Percentiles rank a stretch among this genome's conserved stretches.
phyloP scores from a whole-genome alignment of 2,797 vertebrate species.

The Tympanoctomys barrerae region DNA sequence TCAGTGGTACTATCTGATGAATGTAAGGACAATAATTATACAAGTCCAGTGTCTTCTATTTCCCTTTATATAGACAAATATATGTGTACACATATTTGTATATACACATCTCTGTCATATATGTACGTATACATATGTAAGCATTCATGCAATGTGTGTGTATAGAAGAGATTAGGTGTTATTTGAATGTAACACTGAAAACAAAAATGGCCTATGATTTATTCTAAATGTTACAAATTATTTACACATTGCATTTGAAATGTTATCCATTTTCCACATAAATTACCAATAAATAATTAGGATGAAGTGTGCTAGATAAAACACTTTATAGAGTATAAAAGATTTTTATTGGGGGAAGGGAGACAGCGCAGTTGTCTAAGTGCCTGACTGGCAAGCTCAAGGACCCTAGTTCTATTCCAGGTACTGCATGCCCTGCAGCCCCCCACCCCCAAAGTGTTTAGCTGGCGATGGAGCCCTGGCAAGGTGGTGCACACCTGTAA shows the following conservation, averaged over 20 bases:
- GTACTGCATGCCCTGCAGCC: too few species aligned
- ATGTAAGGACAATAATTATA: not conserved
- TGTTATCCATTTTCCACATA: not conserved
- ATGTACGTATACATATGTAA: not conserved
- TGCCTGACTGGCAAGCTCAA: too few species aligned
- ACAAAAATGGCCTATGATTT: conserved; percentile 15
- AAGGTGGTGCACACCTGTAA: too few species aligned
- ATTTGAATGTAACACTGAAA: not conserved
- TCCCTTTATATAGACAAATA: not conserved
- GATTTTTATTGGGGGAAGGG: not conserved
- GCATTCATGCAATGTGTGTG: not conserved
- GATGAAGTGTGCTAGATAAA: not conserved
- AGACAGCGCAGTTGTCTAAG: too few species aligned
- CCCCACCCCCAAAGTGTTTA: rapidly evolving
- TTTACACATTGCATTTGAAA: not conserved
- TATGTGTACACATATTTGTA: not conserved
- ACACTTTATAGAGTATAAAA: conserved; percentile 30
- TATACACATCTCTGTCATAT: not conserved
- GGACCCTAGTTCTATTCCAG: too few species aligned
- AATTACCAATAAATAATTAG: not conserved
- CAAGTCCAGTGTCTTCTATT: not conserved
- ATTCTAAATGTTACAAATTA: not conserved
- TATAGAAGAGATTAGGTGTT: not conserved
- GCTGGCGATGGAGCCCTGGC: too few species aligned
- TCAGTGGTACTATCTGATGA: conserved; percentile 45